Base-by-base conservation (phyloP, 2,797 vertebrate species). In the Champsocephalus esox region DNA sequence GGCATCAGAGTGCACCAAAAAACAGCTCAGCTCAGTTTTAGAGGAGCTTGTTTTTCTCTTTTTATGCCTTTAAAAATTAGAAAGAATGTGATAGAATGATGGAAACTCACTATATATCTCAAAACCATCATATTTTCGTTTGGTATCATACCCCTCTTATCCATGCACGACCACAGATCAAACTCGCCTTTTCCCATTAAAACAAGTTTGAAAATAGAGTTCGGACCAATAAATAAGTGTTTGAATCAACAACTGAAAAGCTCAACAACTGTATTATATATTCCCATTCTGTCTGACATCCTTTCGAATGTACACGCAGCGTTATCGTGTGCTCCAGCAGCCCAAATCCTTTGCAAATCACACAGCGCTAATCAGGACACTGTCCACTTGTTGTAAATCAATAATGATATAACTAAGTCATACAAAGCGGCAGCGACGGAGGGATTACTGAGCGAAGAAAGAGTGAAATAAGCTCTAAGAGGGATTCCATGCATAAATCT, bases 401-500 rank as follows among this genome's bases (percentile, higher is more conserved):
- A 93, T 93, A 92, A 92, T 82, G 84, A 93, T 92, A 81, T 89
- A 87, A 91, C 90, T 87, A 92, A 92, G 86, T 93, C 88, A 79
- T 88, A 90, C 85, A 74, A 86, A 81, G 89, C 73, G 66, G 80
- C 77, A 34, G 83, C 43, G 81, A 85, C 56, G 70, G 87, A 88
- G 88, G 92, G 94, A 95, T 94, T 94, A 95, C 32, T 46, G 79
- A 70, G 88, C 76, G 32, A 87, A 83, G 84, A 87, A 84, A 89
- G 88, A 88, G 81, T 79, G 87, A 90, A 93, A 93, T 92, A 87
- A 92, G 85, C 92, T 90, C 79, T 86, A 73, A 92, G 83, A 90
- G 80, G 92, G 93, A 93, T 93, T 94, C 93, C 91, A 92, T 91
- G 90, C 90, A 91, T 93, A 94, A 95, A 93, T 83, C 91, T 91